phyloP scores from a whole-genome alignment of 2,888 invertebrate species.

The Plusia festucae region DNA sequence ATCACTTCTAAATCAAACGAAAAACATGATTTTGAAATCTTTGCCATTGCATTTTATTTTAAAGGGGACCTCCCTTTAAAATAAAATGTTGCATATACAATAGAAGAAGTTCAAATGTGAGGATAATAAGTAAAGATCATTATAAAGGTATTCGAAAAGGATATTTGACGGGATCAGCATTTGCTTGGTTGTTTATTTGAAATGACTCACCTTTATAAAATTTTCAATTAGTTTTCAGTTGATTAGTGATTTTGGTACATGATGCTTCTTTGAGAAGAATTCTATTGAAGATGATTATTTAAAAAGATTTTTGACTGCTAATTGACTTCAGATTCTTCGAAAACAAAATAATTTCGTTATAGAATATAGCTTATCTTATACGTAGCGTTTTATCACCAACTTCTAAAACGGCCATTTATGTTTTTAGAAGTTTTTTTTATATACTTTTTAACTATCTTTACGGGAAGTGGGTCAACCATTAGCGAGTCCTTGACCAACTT shows the following conservation, averaged over 20 bases:
- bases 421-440: no score
- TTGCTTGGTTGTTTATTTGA: neutral
- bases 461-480: neutral
- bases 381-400: neutral
- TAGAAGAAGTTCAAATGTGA: no score
- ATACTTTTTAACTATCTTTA: neutral
- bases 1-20: constrained; percentile 22
- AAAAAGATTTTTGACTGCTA: no score
- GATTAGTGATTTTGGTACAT: neutral
- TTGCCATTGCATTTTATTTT: neutral
- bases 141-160: no score
- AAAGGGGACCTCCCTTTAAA: no score
- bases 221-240: neutral
- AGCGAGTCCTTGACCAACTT: neutral
- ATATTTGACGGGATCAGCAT: no score
- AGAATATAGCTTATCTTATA: neutral
- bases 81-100: no score
- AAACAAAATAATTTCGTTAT: neutral
- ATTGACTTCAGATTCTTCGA: neutral
- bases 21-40: neutral
- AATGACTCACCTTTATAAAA: neutral
- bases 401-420: no score
- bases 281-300: no score
- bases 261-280: neutral
- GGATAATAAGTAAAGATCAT: no score